Evolutionary conservation across 1,140 invertebrate genomes (phyloP).

Genomic region (Manduca sexta): DNA sequence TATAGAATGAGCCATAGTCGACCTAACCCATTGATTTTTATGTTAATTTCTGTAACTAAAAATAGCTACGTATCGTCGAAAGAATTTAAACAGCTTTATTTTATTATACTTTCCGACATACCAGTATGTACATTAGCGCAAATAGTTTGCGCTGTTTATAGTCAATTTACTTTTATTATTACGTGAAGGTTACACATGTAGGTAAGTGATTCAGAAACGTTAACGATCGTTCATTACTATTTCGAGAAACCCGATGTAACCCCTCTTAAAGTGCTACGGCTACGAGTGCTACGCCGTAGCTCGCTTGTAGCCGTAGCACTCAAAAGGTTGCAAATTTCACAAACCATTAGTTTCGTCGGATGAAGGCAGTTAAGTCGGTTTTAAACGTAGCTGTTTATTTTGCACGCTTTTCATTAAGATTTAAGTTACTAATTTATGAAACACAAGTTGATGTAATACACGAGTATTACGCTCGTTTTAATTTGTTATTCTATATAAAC

Average conservation of each 20-base stretch:
- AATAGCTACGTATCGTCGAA: no score
- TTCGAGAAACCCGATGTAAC: conserved; percentile 3
- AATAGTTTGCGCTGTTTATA: not conserved
- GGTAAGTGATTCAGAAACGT: not conserved
- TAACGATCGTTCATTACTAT: conserved; percentile 1
- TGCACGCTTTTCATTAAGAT: conserved; percentile 12
- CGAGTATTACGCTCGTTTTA: no score
- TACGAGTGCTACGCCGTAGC: conserved; percentile 18
- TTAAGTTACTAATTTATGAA: not conserved
- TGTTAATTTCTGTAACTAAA: no score
- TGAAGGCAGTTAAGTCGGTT: conserved; percentile 17
- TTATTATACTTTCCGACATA: no score
- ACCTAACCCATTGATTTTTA: no score
- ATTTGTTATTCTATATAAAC: no score
- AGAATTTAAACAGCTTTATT: no score
- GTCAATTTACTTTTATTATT: not conserved
- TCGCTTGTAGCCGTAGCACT: conserved; percentile 15
- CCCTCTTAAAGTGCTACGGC: conserved; percentile 15
- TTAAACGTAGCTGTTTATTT: conserved; percentile 17
- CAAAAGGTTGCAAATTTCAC: conserved; percentile 23
- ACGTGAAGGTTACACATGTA: not conserved
- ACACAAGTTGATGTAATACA: no score
- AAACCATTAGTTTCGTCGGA: conserved; percentile 18
- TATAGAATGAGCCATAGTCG: no score
- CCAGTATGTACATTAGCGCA: not conserved